A percentile compares a stretch with the other conserved stretches of the same genome.
These are phyloP conservation scores for Tamandua tetradactyla DNA, from an alignment of 2,797 vertebrate species.

Conservation along the genomic window DNA sequence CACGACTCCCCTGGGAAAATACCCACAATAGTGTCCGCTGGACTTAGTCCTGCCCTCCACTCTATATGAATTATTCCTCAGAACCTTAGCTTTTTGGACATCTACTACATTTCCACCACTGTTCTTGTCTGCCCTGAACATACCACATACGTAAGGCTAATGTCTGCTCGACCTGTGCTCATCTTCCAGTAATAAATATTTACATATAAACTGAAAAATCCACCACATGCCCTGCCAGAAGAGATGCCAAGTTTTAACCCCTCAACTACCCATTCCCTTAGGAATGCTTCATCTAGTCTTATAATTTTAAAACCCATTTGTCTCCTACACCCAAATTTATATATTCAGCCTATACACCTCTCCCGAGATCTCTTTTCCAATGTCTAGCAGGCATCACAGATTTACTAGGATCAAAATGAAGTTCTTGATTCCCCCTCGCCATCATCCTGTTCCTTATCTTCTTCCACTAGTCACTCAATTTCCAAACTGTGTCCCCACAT, in stretches of 20 bases:
- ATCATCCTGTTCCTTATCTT: not conserved
- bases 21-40: not conserved
- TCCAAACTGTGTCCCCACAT: not conserved
- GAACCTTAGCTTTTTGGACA: constrained; percentile 66
- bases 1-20: constrained; percentile 9
- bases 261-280: not conserved
- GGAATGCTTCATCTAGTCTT: not conserved
- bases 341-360: not conserved
- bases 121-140: constrained; percentile 42
- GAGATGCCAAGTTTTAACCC: not conserved
- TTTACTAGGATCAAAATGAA: not conserved
- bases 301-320: not conserved
- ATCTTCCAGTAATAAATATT: not conserved
- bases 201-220: constrained; percentile 3
- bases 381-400: not conserved
- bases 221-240: not conserved
- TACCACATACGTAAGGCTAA: not conserved
- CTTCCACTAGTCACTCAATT: not conserved
- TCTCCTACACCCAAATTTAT: not conserved
- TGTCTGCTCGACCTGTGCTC: not conserved
- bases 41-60: constrained; percentile 19
- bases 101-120: constrained; percentile 68
- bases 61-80: constrained; percentile 71
- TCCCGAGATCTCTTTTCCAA: not conserved
- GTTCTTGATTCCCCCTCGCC: not conserved